Percentiles rank a stretch among this genome's conserved stretches.
Conservation (phyloP, 1,140 invertebrate species). For the Aethina tumida region DNA sequence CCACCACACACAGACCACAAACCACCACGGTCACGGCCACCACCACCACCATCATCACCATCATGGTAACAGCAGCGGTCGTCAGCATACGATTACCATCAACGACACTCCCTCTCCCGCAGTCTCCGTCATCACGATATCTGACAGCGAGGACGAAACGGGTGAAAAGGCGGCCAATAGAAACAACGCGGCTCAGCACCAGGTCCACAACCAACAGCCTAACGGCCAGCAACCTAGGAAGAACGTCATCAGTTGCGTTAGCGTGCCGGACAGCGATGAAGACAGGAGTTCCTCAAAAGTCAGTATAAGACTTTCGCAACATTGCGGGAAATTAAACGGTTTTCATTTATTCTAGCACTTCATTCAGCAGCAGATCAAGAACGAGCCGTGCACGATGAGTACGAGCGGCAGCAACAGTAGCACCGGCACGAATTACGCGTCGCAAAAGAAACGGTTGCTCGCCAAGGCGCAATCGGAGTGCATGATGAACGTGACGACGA, state of each 20-base stretch:
- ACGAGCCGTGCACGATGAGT: conserved; percentile 44
- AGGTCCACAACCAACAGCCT: conserved; percentile 20
- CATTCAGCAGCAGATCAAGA: conserved; percentile 41
- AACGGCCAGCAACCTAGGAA: conserved; percentile 38
- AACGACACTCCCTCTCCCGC: conserved; percentile 87
- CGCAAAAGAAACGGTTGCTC: conserved; percentile 79
- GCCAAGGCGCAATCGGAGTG: conserved; percentile 81
- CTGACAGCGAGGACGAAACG: conserved; percentile 87
- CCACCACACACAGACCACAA: conserved; percentile 22
- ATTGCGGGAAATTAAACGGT: not conserved
- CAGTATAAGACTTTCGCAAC: not conserved
- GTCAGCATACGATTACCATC: conserved; percentile 69
- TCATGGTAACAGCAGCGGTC: conserved; percentile 26
- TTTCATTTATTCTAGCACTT: conserved; percentile 11
- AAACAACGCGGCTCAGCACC: conserved; percentile 6
- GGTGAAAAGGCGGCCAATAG: conserved; percentile 20
- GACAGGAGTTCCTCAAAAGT: conserved; percentile 44
- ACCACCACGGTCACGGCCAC: conserved; percentile 42
- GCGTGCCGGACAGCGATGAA: conserved; percentile 67
- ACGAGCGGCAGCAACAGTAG: conserved; percentile 14
- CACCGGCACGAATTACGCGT: conserved; percentile 39
- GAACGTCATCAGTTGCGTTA: conserved; percentile 74
- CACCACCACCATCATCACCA: conserved; percentile 37
- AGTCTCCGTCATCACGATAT: conserved; percentile 94
- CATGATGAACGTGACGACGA: conserved; percentile 40